phyloP scores from a whole-genome alignment of 2,113 vertebrate species.

The Holacanthus passer region DNA sequence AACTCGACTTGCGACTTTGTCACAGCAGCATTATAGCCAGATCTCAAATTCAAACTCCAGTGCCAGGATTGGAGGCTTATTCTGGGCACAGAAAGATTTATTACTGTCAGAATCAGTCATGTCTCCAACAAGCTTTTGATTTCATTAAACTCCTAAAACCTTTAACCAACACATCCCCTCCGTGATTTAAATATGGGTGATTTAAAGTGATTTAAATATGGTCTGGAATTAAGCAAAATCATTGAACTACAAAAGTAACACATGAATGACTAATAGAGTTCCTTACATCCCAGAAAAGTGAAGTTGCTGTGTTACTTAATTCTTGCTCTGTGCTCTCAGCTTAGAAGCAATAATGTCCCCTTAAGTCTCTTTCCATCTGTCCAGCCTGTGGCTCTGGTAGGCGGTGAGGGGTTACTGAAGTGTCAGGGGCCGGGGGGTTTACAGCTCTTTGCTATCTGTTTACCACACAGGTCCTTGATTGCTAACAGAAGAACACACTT shows the following conservation, averaged over 20 bases:
- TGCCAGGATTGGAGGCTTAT: constrained; percentile 11
- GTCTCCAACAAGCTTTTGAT: constrained; percentile 57
- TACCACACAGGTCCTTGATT: constrained; percentile 59
- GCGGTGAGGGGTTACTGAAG: constrained; percentile 44
- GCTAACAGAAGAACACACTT: constrained; percentile 49
- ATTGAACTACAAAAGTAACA: background rate
- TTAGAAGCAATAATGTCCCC: constrained; percentile 16
- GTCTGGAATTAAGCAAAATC: constrained; percentile 24
- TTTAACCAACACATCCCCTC: constrained; percentile 19
- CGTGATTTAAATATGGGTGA: too few species aligned
- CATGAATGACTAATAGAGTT: constrained; percentile 3
- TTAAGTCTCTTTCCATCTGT: constrained; percentile 46
- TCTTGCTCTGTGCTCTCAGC: background rate
- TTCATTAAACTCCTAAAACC: constrained; percentile 39
- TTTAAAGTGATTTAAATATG: constrained; percentile 50
- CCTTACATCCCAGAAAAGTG: constrained; percentile 3
- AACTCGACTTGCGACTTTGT: constrained; percentile 7
- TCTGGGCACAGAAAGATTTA: constrained; percentile 57
- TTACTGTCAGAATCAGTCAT: constrained; percentile 55
- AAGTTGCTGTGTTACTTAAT: constrained; percentile 7
- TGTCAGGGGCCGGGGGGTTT: constrained; percentile 44
- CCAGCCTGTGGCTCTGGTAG: constrained; percentile 25
- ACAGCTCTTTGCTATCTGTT: constrained; percentile 58
- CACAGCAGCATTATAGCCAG: constrained; percentile 6
- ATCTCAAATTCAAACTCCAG: constrained; percentile 39